Evolutionary conservation across 1,140 invertebrate species (phyloP), one percentile per base, ranked within the genome.

Genomic region (Hyles euphorbiae): DNA sequence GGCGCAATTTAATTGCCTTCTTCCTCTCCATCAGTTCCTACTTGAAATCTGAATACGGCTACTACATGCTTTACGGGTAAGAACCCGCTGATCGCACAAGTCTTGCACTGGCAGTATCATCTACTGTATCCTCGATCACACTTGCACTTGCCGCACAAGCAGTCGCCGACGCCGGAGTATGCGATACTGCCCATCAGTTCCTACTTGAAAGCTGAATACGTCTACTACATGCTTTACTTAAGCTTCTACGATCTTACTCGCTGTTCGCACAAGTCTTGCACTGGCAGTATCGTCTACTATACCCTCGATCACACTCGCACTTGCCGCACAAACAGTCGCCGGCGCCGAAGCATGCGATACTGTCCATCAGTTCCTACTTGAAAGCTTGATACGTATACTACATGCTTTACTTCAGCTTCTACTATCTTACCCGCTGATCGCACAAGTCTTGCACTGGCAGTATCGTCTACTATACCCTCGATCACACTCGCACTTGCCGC

Each of bases 281-380:
- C 64, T 91, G 87, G 62, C 91, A 92, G 65, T 76, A 91, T 2
- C 78, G 67, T 22, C 91, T 91, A 34, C 63, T 76, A 55, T 70
- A 90, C 3, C 89, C 90, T 0, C 56, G 44, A 69, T 91, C 89
- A 53, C 91, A 92, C 3, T 70, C 54, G 57, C 91, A 91, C 10
- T 56, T 65, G 4, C 90, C 91, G 48, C 91, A 91, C 1, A 90
- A 57, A 58, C 91, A 92, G 53, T 91, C 91, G 0, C 91, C 91
- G 3, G 49, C 50, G n/a, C 83, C 72, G 3, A 81, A 86, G 63
- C 82, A 88, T 1, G 60, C 58, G 8, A 75, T 49, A n/a, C n/a
- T n/a, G n/a, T n/a, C n/a, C n/a, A n/a, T n/a, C n/a, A n/a, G n/a
- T n/a, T n/a, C n/a, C n/a, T n/a, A n/a, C n/a, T n/a, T n/a, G n/a